Conservation (phyloP, 2,797 vertebrate species). For the Centropyge bicolor region DNA sequence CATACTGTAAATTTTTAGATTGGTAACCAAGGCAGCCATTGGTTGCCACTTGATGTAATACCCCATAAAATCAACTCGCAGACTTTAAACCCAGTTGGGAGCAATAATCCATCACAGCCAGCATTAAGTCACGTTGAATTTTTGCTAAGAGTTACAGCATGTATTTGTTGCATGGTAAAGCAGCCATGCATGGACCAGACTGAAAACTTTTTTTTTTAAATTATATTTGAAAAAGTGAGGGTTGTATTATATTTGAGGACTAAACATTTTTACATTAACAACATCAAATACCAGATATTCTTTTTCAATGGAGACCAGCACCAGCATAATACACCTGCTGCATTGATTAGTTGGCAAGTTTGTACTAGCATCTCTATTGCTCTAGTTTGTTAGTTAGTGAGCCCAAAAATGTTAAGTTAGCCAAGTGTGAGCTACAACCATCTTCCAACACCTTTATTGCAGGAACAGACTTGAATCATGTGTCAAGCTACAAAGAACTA, state of each 20-base stretch:
- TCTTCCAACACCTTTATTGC: background rate
- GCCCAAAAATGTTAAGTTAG: background rate
- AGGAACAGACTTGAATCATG: constrained; percentile 3
- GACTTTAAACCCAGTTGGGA: constrained; percentile 3
- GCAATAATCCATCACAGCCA: constrained; percentile 25
- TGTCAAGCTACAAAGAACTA: background rate
- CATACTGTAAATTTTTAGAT: constrained; percentile 28
- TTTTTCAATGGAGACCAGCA: background rate
- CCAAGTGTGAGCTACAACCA: background rate
- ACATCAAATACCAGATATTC: background rate
- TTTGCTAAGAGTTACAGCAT: background rate
- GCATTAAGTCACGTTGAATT: constrained; percentile 3
- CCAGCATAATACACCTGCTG: background rate
- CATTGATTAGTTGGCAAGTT: background rate
- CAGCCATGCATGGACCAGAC: background rate
- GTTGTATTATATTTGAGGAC: background rate
- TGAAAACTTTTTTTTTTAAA: constrained; percentile 4
- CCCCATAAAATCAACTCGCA: constrained; percentile 48
- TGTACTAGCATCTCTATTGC: background rate
- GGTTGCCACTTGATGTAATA: constrained; percentile 47
- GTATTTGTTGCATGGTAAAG: background rate
- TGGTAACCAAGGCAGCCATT: constrained; percentile 23
- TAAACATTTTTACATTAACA: background rate
- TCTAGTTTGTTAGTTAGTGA: background rate
- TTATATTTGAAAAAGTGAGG: background rate